phyloP scores from a whole-genome alignment of 2,888 invertebrate genomes.

The Glaucopsyche alexis region DNA sequence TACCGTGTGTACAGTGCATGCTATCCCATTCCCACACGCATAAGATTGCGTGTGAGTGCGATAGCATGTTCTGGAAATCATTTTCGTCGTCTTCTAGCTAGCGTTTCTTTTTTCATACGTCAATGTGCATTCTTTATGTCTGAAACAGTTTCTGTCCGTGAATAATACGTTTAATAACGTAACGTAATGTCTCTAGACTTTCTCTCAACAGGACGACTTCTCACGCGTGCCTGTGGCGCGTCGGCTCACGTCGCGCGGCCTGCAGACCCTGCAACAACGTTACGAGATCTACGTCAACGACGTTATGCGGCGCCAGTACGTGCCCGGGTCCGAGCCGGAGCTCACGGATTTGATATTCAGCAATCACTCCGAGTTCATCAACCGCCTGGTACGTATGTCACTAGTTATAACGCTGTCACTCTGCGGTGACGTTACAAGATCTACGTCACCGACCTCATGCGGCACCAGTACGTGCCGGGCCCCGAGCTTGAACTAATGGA shows the following conservation, averaged over 20 bases:
- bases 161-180: not conserved
- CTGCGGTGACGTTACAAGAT: too few species aligned
- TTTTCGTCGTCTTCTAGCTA: too few species aligned
- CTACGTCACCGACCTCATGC: slow-evolving; percentile 42
- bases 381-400: slow-evolving; percentile 47
- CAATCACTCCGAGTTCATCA: slow-evolving; percentile 47
- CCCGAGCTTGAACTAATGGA: slow-evolving; percentile 44
- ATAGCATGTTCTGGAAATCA: too few species aligned
- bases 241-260: slow-evolving; percentile 50
- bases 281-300: slow-evolving; percentile 51
- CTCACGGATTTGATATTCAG: slow-evolving; percentile 49
- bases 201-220: not conserved
- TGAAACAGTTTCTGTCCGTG: not conserved
- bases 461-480: slow-evolving; percentile 42
- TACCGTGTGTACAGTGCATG: too few species aligned
- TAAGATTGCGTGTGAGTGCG: too few species aligned
- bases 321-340: slow-evolving; percentile 39
- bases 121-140: not conserved
- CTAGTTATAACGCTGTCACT: not conserved
- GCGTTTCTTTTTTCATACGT: not conserved
- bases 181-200: not conserved
- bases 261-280: slow-evolving; percentile 46
- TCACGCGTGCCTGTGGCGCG: slow-evolving; percentile 38
- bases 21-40: too few species aligned
- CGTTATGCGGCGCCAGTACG: slow-evolving; percentile 44